Base-by-base conservation (phyloP, 2,888 invertebrate genomes). In the Eledone cirrhosa region DNA sequence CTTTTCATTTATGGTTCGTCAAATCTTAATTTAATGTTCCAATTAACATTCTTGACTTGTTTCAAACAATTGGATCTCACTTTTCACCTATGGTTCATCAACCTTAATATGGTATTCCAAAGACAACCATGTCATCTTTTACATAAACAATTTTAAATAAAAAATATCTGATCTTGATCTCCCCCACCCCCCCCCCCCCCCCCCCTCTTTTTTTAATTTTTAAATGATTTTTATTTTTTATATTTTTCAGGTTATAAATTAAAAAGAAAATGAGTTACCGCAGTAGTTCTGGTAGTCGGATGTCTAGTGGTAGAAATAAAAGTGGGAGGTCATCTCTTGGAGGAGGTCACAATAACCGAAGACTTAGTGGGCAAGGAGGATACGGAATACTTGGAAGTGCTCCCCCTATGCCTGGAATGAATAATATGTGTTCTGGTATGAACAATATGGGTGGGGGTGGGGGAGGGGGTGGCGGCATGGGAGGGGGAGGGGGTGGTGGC, bases 351-450 rank as follows among this genome's bases (percentile, higher is more conserved):
- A 16, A 19, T 22, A 41, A 41, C 41, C 72, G 19, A 41, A 72
- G 31, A 22, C 0, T 33, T 27, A 72, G 41, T 72, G 72, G 33
- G 5, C 72, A 72, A 72, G 72, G 72, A 7, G 72, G 72, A 13
- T 48, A 29, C 27, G 76, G 76, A 19, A 76, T 76, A 22, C 76
- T 76, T 48, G 76, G 76, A 29, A 47, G 29, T 76, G 76, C 76
- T 48, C 76, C 76, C 48, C 29, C 48, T 48, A 72, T 72, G 72
- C 72, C 33, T n/a, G 22, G 41, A 8, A 41, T 41, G 41, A 41
- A 41, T 41, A 41, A 41, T 41, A 41, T 41, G 41, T 41, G 41
- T 41, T 41, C 41, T 41, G 41, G 41, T 8, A 41, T 41, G 41
- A 41, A 41, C 41, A 41, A 41, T 41, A 41, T 41, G n/a, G n/a